Conservation (phyloP, 2,797 vertebrate species). For the Manis pentadactyla region DNA sequence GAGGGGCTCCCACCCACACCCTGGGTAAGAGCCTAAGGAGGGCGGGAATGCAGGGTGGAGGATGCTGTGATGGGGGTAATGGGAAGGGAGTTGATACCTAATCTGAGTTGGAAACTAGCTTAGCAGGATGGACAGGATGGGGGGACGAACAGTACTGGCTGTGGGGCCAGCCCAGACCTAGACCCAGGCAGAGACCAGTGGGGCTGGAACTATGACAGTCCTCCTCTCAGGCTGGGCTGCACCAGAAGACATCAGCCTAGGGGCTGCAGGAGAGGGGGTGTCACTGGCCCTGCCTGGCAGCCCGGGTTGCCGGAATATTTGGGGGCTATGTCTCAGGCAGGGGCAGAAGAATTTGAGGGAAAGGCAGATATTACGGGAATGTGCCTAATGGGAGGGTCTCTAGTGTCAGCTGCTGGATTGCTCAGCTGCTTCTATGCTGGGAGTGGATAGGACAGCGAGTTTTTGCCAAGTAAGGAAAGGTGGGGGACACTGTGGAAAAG, state of each 20-base stretch:
- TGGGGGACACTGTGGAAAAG: constrained; percentile 31
- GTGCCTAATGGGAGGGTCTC: constrained; percentile 30
- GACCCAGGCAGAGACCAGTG: background rate
- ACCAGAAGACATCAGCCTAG: background rate
- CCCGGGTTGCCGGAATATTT: background rate
- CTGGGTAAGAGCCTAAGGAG: constrained; percentile 70
- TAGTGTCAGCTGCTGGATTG: constrained; percentile 55
- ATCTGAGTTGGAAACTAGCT: constrained; percentile 23
- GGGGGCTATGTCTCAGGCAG: constrained; percentile 36
- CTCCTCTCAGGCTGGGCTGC: background rate
- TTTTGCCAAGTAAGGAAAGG: constrained; percentile 79
- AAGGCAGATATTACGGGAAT: background rate
- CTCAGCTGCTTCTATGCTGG: constrained; percentile 55
- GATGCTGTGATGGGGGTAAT: background rate
- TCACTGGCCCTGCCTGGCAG: background rate
- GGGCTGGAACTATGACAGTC: background rate
- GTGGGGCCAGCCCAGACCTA: constrained; percentile 6
- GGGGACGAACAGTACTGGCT: background rate
- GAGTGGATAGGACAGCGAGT: constrained; percentile 28
- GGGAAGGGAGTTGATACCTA: background rate
- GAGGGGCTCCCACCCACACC: constrained; percentile 63
- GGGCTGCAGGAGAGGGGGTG: constrained; percentile 35
- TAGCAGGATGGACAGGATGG: background rate
- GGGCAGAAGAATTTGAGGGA: constrained; percentile 29
- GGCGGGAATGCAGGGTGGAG: background rate